These are phyloP conservation scores for Euthynnus affinis DNA, from an alignment of 2,797 vertebrate species.

Conservation along the genomic window DNA sequence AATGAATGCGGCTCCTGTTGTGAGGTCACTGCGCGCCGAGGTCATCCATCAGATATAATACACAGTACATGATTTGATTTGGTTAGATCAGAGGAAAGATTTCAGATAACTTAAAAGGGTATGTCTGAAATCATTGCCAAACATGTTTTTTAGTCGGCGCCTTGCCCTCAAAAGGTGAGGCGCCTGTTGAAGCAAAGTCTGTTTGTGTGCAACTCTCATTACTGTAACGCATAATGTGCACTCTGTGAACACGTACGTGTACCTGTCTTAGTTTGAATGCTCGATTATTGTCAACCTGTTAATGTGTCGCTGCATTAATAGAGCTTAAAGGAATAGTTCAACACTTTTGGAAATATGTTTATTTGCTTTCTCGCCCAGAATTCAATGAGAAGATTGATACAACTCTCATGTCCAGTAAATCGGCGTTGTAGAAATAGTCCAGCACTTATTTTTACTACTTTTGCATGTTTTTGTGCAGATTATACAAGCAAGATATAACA, in stretches of 20 bases:
- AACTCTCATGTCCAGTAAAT: background rate
- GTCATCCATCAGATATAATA: conserved; percentile 10
- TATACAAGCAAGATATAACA: too few relatives aligned
- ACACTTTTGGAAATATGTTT: background rate
- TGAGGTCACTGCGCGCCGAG: background rate
- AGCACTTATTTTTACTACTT: too few relatives aligned
- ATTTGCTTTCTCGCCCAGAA: too few relatives aligned
- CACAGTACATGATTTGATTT: conserved; percentile 2
- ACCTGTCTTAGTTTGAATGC: background rate
- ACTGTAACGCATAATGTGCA: background rate
- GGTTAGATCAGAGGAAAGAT: conserved; percentile 16
- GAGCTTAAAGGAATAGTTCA: background rate
- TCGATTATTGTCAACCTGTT: conserved; percentile 5
- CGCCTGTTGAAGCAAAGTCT: background rate
- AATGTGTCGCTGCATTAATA: background rate
- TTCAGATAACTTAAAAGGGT: background rate
- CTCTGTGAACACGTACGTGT: too few relatives aligned
- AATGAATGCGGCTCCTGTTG: conserved; percentile 14
- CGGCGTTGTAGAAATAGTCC: background rate
- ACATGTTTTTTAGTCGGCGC: background rate
- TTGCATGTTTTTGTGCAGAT: too few relatives aligned
- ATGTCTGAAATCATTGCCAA: background rate
- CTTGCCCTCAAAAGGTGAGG: background rate
- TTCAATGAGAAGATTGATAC: background rate
- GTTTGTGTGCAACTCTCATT: background rate